Evolutionary conservation across 2,888 invertebrate species (phyloP).

Genomic region (Pyralis farinalis): DNA sequence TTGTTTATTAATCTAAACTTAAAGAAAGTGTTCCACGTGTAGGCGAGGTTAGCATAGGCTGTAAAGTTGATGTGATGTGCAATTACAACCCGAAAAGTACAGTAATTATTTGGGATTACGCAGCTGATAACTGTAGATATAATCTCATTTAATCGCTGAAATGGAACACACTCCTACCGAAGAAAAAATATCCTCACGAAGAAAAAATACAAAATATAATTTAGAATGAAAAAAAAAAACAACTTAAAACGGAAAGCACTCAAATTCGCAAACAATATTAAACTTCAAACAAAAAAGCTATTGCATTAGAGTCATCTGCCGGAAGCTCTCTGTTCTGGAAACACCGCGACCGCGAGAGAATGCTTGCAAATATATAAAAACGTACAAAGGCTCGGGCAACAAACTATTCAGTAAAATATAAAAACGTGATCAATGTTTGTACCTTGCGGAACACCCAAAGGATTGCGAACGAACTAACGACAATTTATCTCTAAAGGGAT

Average conservation of each 20-base stretch:
- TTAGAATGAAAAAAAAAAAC: no score
- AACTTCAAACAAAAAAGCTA: slow-evolving; percentile 10
- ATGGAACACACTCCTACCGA: no score
- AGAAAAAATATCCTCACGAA: no score
- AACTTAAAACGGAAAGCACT: neutral
- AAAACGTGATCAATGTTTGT: neutral
- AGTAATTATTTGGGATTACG: no score
- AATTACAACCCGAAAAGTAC: no score
- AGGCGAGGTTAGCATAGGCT: no score
- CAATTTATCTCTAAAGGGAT: slow-evolving; percentile 9
- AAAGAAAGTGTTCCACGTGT: no score
- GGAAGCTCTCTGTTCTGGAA: neutral
- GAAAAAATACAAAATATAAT: no score
- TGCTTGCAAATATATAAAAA: slow-evolving; percentile 1
- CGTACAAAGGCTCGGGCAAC: neutral
- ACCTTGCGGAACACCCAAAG: slow-evolving; percentile 6
- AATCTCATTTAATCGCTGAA: no score
- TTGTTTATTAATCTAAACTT: no score
- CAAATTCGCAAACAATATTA: slow-evolving; percentile 5
- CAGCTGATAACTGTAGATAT: no score
- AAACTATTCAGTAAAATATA: neutral
- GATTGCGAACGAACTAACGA: slow-evolving; percentile 4
- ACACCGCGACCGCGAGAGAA: neutral
- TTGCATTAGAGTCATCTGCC: neutral
- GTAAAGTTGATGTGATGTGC: no score